These are phyloP conservation scores for Diplogasteroides magnus DNA, from an alignment of 1,140 invertebrate genomes.

Conservation along the genomic window DNA sequence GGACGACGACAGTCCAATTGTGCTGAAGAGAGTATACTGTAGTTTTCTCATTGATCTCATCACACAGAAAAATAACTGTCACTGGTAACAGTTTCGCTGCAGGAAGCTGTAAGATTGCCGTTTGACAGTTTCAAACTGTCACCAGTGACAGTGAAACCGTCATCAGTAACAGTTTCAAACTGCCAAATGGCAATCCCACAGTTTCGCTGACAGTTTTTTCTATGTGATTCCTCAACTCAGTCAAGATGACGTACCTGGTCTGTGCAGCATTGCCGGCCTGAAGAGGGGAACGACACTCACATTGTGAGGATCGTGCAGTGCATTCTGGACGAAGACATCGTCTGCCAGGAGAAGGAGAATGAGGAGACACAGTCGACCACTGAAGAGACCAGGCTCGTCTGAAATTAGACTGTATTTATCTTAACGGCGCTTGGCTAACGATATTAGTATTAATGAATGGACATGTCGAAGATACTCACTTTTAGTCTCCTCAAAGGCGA, in stretches of 20 bases:
- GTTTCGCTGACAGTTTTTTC: too few relatives aligned
- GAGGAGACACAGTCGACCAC: neutral
- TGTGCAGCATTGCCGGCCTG: neutral
- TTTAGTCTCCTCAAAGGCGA: neutral
- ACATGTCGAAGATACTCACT: too few relatives aligned
- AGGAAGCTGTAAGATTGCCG: too few relatives aligned
- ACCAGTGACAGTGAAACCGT: too few relatives aligned
- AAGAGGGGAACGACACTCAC: neutral
- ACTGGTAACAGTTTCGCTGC: too few relatives aligned
- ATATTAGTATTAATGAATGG: neutral
- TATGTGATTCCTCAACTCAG: too few relatives aligned
- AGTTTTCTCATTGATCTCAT: too few relatives aligned
- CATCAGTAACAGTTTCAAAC: too few relatives aligned
- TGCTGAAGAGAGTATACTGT: neutral
- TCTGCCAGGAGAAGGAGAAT: neutral
- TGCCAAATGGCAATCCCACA: too few relatives aligned
- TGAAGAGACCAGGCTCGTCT: neutral
- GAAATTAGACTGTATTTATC: neutral
- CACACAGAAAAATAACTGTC: too few relatives aligned
- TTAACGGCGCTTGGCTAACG: neutral
- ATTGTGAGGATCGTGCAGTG: neutral
- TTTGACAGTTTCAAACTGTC: too few relatives aligned
- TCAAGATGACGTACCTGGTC: neutral
- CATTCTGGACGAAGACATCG: neutral
- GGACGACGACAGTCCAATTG: neutral